These are phyloP conservation scores for Ptiloglossa arizonensis DNA, from an alignment of 1,140 invertebrate species.

Conservation along the genomic window DNA sequence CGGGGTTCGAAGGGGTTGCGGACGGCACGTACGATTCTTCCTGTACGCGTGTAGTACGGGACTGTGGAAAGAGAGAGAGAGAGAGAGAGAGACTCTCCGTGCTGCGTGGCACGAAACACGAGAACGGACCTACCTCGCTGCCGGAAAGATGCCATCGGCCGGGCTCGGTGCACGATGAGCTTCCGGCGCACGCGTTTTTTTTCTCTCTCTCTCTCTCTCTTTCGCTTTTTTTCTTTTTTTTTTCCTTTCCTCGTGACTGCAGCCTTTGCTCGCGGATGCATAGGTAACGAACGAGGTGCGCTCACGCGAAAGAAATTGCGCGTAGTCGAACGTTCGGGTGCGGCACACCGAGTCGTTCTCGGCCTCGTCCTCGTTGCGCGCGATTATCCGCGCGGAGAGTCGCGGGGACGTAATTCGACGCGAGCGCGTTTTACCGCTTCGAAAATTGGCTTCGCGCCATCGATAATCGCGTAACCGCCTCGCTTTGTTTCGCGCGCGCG, in stretches of 20 bases:
- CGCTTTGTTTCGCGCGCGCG: background rate
- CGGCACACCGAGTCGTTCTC: background rate
- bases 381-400: background rate
- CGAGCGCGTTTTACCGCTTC: background rate
- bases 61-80: too few species aligned
- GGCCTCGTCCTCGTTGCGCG: background rate
- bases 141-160: constrained; percentile 26
- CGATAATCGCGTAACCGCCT: background rate
- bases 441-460: constrained; percentile 16
- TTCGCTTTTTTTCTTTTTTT: too few species aligned
- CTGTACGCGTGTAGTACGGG: background rate
- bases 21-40: background rate
- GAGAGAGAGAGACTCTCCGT: background rate
- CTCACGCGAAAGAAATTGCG: constrained; percentile 36
- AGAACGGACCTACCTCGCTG: constrained; percentile 15
- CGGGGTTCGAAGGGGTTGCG: background rate
- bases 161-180: background rate
- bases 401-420: background rate
- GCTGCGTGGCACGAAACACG: constrained; percentile 1
- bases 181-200: background rate
- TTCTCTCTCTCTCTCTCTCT: too few species aligned
- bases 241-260: background rate
- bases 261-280: background rate
- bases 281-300: constrained; percentile 28
- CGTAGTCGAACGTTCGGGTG: constrained; percentile 3